phyloP scores from a whole-genome alignment of 2,113 vertebrate species.

The Uropsilus gracilis region DNA sequence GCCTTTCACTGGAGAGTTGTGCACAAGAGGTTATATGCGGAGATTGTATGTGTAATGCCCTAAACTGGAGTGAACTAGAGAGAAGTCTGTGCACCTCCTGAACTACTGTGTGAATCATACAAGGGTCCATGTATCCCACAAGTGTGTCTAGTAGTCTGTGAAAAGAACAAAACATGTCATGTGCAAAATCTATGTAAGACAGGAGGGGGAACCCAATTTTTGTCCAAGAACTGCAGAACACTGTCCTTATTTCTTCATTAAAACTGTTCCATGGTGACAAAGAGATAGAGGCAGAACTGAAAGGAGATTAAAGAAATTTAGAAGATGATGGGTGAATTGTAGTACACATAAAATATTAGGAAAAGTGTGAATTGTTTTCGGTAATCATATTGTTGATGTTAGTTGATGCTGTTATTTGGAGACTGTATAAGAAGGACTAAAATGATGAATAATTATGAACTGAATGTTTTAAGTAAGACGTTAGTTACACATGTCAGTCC shows the following conservation, averaged over 20 bases:
- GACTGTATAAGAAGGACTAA: not conserved
- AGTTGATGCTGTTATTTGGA: not conserved
- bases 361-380: not conserved
- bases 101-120: not conserved
- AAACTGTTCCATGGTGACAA: not conserved
- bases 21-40: not conserved
- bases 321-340: not conserved
- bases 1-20: not conserved
- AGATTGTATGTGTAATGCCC: not conserved
- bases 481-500: not conserved
- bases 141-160: not conserved
- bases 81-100: too few species aligned
- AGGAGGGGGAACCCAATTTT: not conserved
- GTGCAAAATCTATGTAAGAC: not conserved
- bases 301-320: not conserved
- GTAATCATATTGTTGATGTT: not conserved
- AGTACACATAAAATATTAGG: not conserved
- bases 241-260: not conserved
- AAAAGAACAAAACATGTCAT: not conserved
- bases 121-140: accelerated
- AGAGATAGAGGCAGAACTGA: not conserved
- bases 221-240: not conserved
- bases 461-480: not conserved
- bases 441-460: not conserved
- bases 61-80: not conserved